Evolutionary conservation across 2,113 vertebrate species (phyloP).

Genomic region (Diphyllodes magnificus): DNA sequence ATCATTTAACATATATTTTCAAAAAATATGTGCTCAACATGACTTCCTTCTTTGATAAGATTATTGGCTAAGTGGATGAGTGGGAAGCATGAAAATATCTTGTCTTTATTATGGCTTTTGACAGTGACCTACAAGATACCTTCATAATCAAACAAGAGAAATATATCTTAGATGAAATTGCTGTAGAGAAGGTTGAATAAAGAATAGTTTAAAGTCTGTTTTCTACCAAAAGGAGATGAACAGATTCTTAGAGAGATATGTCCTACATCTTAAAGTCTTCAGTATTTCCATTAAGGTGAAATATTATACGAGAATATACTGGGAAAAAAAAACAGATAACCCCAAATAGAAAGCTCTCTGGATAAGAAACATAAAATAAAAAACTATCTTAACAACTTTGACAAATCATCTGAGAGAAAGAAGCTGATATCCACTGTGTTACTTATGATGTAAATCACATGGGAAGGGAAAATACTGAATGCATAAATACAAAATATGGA

Average conservation of each 20-base stretch:
- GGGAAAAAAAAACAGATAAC: neutral
- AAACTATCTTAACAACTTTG: neutral
- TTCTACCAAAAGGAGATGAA: neutral
- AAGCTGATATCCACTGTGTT: neutral
- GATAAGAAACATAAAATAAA: neutral
- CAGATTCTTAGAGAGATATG: neutral
- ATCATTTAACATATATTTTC: neutral
- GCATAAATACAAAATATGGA: neutral
- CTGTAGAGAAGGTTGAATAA: neutral
- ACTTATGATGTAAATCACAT: neutral
- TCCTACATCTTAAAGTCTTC: neutral
- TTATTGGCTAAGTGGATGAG: neutral
- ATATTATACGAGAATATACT: neutral
- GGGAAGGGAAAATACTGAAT: neutral
- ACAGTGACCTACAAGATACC: neutral
- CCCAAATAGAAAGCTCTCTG: neutral
- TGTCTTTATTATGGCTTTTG: neutral
- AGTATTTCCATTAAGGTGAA: neutral
- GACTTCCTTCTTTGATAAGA: neutral
- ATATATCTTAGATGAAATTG: neutral
- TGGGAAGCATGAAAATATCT: neutral
- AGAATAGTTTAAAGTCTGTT: neutral
- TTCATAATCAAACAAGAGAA: neutral
- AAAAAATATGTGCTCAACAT: neutral
- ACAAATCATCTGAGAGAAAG: neutral